phyloP scores from a whole-genome alignment of 35 echinoderm and acorn worm species.

The Anneissia japonica region DNA sequence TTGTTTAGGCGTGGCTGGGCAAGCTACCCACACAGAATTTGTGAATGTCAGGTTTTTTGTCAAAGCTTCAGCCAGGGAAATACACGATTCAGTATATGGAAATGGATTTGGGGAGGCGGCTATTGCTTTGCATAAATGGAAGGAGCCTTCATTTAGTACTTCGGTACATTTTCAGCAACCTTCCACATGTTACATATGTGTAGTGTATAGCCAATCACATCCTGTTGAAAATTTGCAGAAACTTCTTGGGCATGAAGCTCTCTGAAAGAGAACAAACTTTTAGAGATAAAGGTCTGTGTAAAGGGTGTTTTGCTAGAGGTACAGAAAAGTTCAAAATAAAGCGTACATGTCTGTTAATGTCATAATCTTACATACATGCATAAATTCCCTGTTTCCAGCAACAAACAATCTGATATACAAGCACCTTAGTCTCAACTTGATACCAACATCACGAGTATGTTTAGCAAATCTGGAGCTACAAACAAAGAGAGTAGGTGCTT shows the following conservation, averaged over 20 bases:
- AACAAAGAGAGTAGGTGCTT: too few relatives aligned
- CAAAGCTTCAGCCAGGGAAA: neutral
- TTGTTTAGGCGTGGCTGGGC: too few relatives aligned
- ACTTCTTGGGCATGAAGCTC: neutral
- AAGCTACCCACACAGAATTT: too few relatives aligned
- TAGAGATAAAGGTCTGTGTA: slow-evolving; percentile 38
- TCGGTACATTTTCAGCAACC: too few relatives aligned
- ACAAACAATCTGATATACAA: too few relatives aligned
- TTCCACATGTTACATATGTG: neutral
- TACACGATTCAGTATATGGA: slow-evolving; percentile 6
- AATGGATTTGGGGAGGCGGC: too few relatives aligned
- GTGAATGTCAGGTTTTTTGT: neutral
- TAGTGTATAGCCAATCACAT: neutral
- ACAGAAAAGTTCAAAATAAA: slow-evolving; percentile 7
- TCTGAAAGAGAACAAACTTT: slow-evolving; percentile 6
- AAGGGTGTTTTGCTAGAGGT: slow-evolving; percentile 32
- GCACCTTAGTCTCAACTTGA: too few relatives aligned
- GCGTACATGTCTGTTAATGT: slow-evolving; percentile 26
- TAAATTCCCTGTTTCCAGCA: slow-evolving; percentile 10
- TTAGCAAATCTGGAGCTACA: too few relatives aligned
- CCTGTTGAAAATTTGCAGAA: neutral
- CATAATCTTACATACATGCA: slow-evolving; percentile 49
- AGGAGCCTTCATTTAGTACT: too few relatives aligned
- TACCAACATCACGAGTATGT: too few relatives aligned
- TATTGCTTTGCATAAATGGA: too few relatives aligned